Percentiles rank a stretch among this genome's conserved stretches.
Conservation (phyloP, 2,888 invertebrate genomes). For the Eristalis arbustorum region DNA sequence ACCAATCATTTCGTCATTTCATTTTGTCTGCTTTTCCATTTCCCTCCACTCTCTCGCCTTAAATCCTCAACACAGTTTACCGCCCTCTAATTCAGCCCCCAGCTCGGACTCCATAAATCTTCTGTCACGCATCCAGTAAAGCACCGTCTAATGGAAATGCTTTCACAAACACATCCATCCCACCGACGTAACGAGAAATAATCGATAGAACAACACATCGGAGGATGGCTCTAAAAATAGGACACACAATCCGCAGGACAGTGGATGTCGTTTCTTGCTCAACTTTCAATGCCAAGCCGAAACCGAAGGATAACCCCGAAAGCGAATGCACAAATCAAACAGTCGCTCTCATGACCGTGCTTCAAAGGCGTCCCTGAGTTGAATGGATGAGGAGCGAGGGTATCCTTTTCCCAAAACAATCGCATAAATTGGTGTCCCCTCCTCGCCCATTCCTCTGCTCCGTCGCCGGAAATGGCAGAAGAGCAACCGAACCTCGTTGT, state of each 20-base stretch:
- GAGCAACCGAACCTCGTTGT: constrained; percentile 9
- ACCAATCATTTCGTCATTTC: neutral
- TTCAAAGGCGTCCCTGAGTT: neutral
- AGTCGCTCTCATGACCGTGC: neutral
- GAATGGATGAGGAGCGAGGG: neutral
- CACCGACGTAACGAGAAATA: neutral
- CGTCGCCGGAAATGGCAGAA: constrained; percentile 20
- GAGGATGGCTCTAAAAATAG: neutral
- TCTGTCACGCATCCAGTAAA: neutral
- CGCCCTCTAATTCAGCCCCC: neutral
- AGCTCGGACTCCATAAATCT: neutral
- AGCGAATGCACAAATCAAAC: constrained; percentile 34
- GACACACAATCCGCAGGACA: neutral
- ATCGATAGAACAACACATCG: neutral
- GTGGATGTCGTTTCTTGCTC: neutral
- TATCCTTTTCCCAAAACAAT: constrained; percentile 31
- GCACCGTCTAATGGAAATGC: neutral
- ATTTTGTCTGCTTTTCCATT: too few relatives aligned
- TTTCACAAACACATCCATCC: neutral
- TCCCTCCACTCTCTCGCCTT: neutral
- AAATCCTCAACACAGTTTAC: neutral
- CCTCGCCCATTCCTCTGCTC: neutral
- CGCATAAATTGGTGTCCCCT: constrained; percentile 34
- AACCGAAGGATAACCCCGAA: neutral
- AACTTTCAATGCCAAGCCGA: neutral